These are phyloP conservation scores for Amblyjoppa proteus DNA, from an alignment of 2,888 invertebrate species.

Conservation along the genomic window DNA sequence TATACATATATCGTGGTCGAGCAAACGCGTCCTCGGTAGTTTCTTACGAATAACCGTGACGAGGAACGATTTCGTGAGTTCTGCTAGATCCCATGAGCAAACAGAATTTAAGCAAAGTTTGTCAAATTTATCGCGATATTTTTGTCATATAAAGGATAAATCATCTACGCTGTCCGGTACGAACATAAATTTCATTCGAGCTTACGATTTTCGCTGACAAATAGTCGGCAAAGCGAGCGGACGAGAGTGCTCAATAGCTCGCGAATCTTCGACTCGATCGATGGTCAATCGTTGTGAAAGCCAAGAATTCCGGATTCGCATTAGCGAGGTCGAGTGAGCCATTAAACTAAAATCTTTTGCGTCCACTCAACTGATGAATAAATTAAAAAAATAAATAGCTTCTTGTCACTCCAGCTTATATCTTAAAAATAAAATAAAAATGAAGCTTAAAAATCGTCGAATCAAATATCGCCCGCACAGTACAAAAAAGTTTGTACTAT, in stretches of 20 bases:
- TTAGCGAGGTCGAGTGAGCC: too few species aligned
- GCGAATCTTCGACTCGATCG: not conserved
- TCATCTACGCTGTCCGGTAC: not conserved
- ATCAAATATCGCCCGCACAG: constrained; percentile 25
- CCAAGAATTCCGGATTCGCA: not conserved
- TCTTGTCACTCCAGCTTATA: too few species aligned
- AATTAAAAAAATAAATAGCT: not conserved
- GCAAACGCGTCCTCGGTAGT: constrained; percentile 13
- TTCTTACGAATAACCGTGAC: not conserved
- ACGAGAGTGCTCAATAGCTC: not conserved
- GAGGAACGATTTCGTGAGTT: constrained; percentile 1
- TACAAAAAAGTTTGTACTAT: too few species aligned
- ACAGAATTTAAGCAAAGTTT: constrained; percentile 5
- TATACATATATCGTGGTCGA: constrained; percentile 6
- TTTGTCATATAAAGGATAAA: constrained; percentile 7
- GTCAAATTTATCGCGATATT: constrained; percentile 16
- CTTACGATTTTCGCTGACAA: constrained; percentile 8
- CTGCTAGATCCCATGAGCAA: not conserved
- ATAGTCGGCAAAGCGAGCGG: not conserved
- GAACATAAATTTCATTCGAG: constrained; percentile 2
- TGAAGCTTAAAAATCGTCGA: not conserved
- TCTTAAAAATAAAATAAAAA: too few species aligned
- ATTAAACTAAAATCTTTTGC: too few species aligned
- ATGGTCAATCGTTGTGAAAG: constrained; percentile 5
- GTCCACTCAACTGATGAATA: too few species aligned